Percentiles rank a stretch among this genome's conserved stretches.
Conservation (phyloP, 2,113 vertebrate genomes). For the Otocyon megalotis region DNA sequence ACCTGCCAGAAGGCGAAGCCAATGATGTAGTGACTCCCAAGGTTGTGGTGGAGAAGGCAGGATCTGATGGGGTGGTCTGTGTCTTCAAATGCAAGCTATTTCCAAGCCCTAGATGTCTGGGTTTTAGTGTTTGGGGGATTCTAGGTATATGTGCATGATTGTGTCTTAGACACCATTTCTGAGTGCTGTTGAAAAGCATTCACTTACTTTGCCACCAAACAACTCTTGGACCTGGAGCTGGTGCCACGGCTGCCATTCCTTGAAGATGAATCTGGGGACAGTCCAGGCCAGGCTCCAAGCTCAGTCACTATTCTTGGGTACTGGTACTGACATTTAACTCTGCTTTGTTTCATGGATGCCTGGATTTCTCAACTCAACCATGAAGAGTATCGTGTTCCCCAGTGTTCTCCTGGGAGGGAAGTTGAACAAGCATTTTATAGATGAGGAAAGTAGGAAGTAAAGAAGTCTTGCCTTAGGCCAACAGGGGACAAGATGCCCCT, state of each 20-base stretch:
- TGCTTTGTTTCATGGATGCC: background rate
- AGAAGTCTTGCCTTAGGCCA: background rate
- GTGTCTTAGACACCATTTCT: background rate
- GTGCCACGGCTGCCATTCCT: rapidly evolving
- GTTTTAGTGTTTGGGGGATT: background rate
- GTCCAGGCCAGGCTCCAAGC: background rate
- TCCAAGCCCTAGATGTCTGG: background rate
- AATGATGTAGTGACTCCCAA: background rate
- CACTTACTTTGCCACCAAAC: background rate
- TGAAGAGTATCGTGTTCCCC: background rate
- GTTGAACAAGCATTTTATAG: background rate
- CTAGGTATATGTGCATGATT: rapidly evolving
- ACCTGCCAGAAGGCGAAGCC: background rate
- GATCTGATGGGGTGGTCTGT: background rate
- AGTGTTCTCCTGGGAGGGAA: background rate
- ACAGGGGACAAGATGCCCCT: background rate
- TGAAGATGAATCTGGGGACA: background rate
- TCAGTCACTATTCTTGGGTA: background rate
- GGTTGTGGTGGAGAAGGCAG: background rate
- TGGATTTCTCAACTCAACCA: background rate
- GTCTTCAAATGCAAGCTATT: background rate
- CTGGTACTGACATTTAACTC: background rate
- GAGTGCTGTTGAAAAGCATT: background rate
- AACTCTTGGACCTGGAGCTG: background rate
- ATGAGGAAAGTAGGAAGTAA: background rate